Conservation (phyloP, 2,113 vertebrate species). For the Sisor rabdophorus region DNA sequence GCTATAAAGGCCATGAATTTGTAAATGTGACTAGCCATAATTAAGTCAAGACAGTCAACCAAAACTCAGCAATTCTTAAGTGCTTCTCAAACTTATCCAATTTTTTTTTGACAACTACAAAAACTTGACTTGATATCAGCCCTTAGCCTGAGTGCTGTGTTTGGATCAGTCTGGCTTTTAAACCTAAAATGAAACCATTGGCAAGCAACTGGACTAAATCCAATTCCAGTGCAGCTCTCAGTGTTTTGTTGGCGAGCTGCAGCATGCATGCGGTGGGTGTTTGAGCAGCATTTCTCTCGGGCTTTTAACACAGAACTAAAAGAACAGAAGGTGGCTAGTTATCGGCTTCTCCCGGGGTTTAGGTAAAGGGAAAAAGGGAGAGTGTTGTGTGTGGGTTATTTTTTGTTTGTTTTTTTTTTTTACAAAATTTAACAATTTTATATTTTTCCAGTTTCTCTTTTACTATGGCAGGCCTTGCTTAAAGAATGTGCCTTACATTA, state of each 20-base stretch:
- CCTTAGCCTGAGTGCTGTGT: neutral
- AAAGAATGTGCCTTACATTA: conserved; percentile 32
- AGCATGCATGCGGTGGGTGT: conserved; percentile 25
- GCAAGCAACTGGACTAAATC: conserved; percentile 17
- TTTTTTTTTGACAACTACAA: neutral
- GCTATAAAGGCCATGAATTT: neutral
- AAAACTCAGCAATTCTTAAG: neutral
- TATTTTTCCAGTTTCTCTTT: conserved; percentile 19
- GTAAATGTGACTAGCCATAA: neutral
- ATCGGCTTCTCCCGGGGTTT: conserved; percentile 56
- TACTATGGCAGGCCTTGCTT: conserved; percentile 28
- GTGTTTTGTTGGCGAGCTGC: conserved; percentile 19
- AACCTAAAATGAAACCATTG: conserved; percentile 22
- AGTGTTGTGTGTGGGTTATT: conserved; percentile 17
- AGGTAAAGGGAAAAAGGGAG: conserved; percentile 54
- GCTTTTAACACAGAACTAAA: conserved; percentile 42
- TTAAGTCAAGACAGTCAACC: neutral
- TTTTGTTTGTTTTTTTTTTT: too few relatives aligned
- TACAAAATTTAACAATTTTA: conserved; percentile 1
- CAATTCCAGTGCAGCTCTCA: conserved; percentile 24
- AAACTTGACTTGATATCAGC: neutral
- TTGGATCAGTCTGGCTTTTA: conserved; percentile 23
- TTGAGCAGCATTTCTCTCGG: conserved; percentile 44
- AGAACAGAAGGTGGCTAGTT: conserved; percentile 50
- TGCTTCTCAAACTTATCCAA: neutral